A percentile compares a stretch with the other conserved stretches of the same genome.
Conservation (phyloP, 2,113 vertebrate genomes). For the Tragulus kanchil region DNA sequence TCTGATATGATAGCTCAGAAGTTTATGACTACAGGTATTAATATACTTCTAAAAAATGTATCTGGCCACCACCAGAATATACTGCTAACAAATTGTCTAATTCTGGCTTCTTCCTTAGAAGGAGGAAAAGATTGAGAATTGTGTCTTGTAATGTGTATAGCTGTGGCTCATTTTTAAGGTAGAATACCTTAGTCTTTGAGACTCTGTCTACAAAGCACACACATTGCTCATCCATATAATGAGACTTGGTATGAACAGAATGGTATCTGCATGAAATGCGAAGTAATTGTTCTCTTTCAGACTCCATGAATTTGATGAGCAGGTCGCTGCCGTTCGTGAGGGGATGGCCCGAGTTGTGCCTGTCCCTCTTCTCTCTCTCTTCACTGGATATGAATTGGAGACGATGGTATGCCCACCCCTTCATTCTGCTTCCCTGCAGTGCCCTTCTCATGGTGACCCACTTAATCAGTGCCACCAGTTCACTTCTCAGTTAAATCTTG, state of each 20-base stretch:
- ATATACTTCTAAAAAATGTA: neutral
- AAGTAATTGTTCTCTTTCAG: conserved; percentile 84
- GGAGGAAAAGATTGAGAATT: neutral
- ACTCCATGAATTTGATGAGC: conserved; percentile 98
- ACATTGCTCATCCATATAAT: rapidly evolving
- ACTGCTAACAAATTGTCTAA: too few species aligned
- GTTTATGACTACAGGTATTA: neutral
- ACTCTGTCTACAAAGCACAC: neutral
- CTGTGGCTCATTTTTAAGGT: neutral
- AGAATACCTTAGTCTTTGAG: rapidly evolving
- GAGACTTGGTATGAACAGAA: neutral
- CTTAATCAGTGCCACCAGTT: neutral
- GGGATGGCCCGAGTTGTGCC: conserved; percentile 99
- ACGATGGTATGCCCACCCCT: conserved; percentile 92
- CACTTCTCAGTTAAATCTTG: neutral
- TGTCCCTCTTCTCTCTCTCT: conserved; percentile 97
- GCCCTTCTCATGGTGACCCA: rapidly evolving
- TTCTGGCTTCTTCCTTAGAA: neutral
- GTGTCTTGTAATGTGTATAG: too few species aligned
- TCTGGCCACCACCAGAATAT: neutral
- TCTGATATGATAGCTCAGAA: neutral
- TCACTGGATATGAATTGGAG: conserved; percentile 98
- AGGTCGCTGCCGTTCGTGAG: conserved; percentile 97
- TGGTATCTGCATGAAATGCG: neutral
- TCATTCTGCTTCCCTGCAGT: neutral